Evolutionary conservation across 2,113 vertebrate species (phyloP).

Genomic region (Hypomesus transpacificus): DNA sequence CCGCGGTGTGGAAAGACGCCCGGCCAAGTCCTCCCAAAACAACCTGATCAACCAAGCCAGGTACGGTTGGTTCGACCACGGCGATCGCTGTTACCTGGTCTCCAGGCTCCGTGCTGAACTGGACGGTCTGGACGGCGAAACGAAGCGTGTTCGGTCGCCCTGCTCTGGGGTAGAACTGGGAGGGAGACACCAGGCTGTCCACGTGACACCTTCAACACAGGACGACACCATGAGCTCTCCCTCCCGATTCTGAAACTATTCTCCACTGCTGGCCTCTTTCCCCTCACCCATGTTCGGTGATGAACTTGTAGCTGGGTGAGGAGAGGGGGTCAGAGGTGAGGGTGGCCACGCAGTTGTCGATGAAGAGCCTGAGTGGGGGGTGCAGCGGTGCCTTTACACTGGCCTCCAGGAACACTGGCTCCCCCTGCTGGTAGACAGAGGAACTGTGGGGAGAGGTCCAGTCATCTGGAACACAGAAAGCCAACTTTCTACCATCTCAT

Average conservation of each 20-base stretch:
- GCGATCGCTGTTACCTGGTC: constrained; percentile 27
- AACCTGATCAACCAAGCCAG: too few relatives aligned
- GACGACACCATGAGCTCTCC: too few relatives aligned
- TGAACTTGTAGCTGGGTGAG: constrained; percentile 40
- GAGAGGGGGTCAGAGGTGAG: constrained; percentile 40
- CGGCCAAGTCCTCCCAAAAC: too few relatives aligned
- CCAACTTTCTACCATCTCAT: too few relatives aligned
- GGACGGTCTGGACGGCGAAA: constrained; percentile 46
- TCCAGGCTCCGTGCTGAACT: constrained; percentile 25
- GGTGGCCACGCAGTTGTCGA: constrained; percentile 44
- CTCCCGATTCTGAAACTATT: too few relatives aligned
- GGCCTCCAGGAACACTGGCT: constrained; percentile 51
- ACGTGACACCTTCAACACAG: constrained; percentile 43
- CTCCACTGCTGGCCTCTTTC: too few relatives aligned
- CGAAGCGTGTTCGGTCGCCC: constrained; percentile 27
- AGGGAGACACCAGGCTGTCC: constrained; percentile 44
- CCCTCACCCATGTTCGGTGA: constrained; percentile 42
- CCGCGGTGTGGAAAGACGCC: too few relatives aligned
- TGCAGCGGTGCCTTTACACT: constrained; percentile 27
- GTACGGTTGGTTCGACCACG: too few relatives aligned
- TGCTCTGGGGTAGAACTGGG: constrained; percentile 35
- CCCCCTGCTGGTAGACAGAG: constrained; percentile 59
- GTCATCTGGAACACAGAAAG: too few relatives aligned
- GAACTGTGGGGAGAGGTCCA: constrained; percentile 18
- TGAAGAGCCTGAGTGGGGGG: constrained; percentile 31